Base-by-base conservation (phyloP, 1,140 invertebrate genomes). In the Brachionus calyciflorus region DNA sequence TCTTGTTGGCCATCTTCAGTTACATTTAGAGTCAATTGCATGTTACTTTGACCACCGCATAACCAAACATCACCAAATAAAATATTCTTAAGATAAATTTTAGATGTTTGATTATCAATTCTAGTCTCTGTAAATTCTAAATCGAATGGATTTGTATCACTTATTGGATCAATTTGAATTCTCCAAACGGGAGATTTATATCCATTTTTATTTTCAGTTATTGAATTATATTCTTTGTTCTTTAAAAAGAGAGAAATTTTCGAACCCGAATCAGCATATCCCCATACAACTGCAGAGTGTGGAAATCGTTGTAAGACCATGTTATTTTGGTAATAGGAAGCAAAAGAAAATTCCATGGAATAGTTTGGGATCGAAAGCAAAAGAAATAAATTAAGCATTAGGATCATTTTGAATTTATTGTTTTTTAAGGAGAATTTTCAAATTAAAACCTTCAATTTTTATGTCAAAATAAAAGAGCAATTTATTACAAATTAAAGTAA, bases 51-150 rank as follows among this genome's bases (percentile, higher is more conserved):
- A 26, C 83, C 83, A 9, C 80, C 81, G 73, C 83, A 84, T 1
- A 84, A 28, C 81, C 82, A 83, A 1, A 84, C 82, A 78, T 84
- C 83, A 3, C 83, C 83, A 80, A 84, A 84, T 33, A 81, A 49
- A 12, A 84, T 82, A 77, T 82, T 79, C 10, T 49, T 57, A 5
- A 84, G 19, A 53, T 21, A 24, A 53, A 28, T 9, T 28, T 21
- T 53, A 6, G 4, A 12, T 1, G 19, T 2, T 17, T 10, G n/a
- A 17, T 17, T 5, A 49, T 53, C 6, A 3, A 14, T 7, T 53
- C 9, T 24, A 3, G 24, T 7, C 26, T 53, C 19, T 53, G 24
- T 10, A 53, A 53, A 21, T 24, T 53, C 19, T 1, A 53, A 9
- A 53, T 53, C 49, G 26, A 53, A 26, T 26, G 49, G 49, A 26